phyloP scores from a whole-genome alignment of 2,888 invertebrate genomes.

The Synergus laeviventris region DNA sequence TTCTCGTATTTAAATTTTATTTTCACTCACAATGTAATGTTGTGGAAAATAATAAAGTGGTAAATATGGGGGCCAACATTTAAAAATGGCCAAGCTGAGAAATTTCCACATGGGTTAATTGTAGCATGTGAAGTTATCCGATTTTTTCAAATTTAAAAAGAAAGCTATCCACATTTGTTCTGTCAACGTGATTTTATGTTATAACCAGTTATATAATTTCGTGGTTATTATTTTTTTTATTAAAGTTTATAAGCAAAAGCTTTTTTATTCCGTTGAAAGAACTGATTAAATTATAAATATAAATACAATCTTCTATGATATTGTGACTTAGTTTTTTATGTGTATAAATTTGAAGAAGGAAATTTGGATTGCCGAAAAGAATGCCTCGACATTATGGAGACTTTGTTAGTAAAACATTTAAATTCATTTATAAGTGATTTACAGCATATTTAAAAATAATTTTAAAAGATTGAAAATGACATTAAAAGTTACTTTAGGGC shows the following conservation, averaged over 20 bases:
- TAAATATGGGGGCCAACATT: too few species aligned
- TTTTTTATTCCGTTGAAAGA: not conserved
- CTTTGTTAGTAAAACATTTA: not conserved
- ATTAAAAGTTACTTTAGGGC: not conserved
- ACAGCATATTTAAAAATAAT: not conserved
- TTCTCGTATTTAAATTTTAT: too few species aligned
- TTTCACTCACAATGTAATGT: too few species aligned
- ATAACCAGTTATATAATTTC: not conserved
- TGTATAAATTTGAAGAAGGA: not conserved
- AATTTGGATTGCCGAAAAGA: not conserved
- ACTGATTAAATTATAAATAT: too few species aligned
- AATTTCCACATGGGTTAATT: not conserved
- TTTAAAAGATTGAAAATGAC: not conserved
- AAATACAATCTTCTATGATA: not conserved
- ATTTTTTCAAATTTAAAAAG: not conserved
- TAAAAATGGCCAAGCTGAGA: too few species aligned
- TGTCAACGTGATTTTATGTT: not conserved
- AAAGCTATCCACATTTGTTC: not conserved
- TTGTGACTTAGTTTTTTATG: not conserved
- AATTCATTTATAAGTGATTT: not conserved
- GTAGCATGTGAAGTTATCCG: not conserved
- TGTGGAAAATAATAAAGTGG: too few species aligned
- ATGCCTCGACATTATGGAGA: constrained; percentile 15
- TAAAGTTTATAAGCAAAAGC: not conserved
- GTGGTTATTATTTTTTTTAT: constrained; percentile 16